Conservation (phyloP, 2,113 vertebrate species). For the Spermophilus dauricus region DNA sequence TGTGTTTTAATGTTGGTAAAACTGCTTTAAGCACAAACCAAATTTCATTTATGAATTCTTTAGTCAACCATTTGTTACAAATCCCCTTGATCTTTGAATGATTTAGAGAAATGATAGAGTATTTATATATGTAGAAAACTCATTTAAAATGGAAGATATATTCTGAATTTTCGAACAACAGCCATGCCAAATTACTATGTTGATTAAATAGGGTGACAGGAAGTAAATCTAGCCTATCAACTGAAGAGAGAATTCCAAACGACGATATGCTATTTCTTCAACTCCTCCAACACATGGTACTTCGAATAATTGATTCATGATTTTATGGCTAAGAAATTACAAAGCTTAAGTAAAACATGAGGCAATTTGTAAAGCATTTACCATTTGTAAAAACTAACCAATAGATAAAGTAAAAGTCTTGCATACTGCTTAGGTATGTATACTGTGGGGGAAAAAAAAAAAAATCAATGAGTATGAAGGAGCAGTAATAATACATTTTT, state of each 20-base stretch:
- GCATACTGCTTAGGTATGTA: neutral
- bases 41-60: neutral
- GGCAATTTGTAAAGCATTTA: neutral
- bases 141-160: slow-evolving; percentile 24
- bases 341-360: neutral
- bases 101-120: neutral
- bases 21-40: neutral
- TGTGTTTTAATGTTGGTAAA: neutral
- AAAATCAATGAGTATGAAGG: neutral
- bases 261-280: neutral
- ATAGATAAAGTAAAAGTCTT: neutral
- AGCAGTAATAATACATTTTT: neutral
- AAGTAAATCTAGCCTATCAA: neutral
- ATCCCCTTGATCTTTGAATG: neutral
- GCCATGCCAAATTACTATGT: neutral
- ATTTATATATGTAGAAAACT: too few relatives aligned
- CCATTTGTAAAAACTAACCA: neutral
- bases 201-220: neutral
- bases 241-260: neutral
- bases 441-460: neutral
- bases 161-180: slow-evolving; percentile 48
- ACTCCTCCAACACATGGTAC: neutral
- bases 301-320: neutral
- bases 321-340: neutral
- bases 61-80: neutral